Base-by-base conservation (phyloP, 1,140 invertebrate species). In the honey bee (Apis mellifera) region DNA sequence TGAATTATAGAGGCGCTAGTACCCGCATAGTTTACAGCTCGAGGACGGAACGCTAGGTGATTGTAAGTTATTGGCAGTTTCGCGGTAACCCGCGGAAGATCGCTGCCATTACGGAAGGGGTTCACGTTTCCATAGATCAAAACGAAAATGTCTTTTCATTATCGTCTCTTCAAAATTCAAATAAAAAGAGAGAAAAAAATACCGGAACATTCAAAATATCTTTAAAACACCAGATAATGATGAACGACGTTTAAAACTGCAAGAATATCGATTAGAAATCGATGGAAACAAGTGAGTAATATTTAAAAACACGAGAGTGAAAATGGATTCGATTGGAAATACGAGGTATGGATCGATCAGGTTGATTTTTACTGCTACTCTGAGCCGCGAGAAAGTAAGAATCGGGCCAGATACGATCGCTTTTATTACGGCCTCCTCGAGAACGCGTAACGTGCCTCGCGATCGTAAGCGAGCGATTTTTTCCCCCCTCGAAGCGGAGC, bases 361-460 rank as follows among this genome's bases (percentile, higher is more conserved):
- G 84, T 26, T n/a, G 17, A 84, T 80, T 85, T 85, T 85, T 80
- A 75, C 48, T 59, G 59, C 32, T 52, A 57, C 77, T 52, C 15
- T 48, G 48, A 32, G n/a, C 32, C 57, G 66, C 57, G 23, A 68
- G 72, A 5, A 52, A 62, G 71, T 74, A 84, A 77, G 57, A 42
- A 60, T 59, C 64, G 17, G 68, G n/a, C 42, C 54, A 64, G 71
- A 71, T 71, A 69, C 77, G 77, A 48, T 19, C 62, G 68, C 65
- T 77, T 86, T 86, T 86, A 82, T 76, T 82, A 59, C 57, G 9
- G 54, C 50, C 64, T 75, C 78, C 62, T 73, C 69, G 62, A 66
- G 50, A 78, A 72, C 81, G 64, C 74, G 76, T 86, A 80, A 84
- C 85, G 73, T 84, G 72, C 78, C 68, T 50, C 68, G 77, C 82